These are phyloP conservation scores for Channallabes apus DNA, from an alignment of 2,797 vertebrate species.

Conservation along the genomic window DNA sequence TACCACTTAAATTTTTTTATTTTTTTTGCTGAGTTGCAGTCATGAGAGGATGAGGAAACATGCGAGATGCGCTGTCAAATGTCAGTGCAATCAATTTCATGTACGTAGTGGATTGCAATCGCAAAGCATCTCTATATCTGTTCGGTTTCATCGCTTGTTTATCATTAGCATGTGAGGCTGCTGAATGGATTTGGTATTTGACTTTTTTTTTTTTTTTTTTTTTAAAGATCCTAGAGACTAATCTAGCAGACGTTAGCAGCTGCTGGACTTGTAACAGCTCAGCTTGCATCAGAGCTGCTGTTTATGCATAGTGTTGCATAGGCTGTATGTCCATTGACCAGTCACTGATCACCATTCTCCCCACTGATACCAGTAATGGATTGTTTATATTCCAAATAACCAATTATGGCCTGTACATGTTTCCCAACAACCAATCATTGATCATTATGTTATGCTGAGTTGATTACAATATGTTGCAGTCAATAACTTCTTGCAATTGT, in stretches of 20 bases:
- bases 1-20: conserved; percentile 44
- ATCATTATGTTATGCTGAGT: not conserved
- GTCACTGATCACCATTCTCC: not conserved
- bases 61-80: conserved; percentile 9
- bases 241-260: not conserved
- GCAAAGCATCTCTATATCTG: not conserved
- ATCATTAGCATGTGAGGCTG: not conserved
- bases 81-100: conserved; percentile 22
- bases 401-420: no score
- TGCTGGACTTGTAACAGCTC: not conserved
- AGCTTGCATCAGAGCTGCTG: not conserved
- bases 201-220: not conserved
- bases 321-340: not conserved
- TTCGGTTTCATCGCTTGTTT: conserved; percentile 26
- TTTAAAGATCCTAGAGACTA: not conserved
- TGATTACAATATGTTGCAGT: not conserved
- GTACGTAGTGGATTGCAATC: conserved; percentile 12
- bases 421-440: not conserved
- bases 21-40: conserved; percentile 51
- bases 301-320: not conserved
- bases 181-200: not conserved
- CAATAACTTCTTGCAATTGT: not conserved
- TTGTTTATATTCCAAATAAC: no score
- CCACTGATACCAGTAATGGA: no score
- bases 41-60: conserved; percentile 35